These are phyloP conservation scores for Pantelozetes paolii DNA, from an alignment of 2,888 invertebrate genomes.

Conservation along the genomic window DNA sequence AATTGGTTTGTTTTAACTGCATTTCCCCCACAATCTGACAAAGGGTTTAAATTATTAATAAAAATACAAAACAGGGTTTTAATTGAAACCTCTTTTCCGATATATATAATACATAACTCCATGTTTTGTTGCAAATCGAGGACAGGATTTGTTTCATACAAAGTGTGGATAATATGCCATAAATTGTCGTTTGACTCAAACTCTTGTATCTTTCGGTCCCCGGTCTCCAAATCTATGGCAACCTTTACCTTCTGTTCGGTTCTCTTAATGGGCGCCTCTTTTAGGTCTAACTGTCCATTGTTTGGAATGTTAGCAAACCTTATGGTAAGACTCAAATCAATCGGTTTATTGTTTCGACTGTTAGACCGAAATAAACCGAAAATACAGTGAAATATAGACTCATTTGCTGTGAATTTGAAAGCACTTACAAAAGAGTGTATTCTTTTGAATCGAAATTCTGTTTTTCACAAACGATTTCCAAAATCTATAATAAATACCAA, in stretches of 20 bases:
- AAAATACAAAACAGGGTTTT: not conserved
- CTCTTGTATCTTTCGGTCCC: conserved; percentile 61
- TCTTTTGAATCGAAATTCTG: conserved; percentile 32
- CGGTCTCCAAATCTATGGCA: conserved; percentile 71
- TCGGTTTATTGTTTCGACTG: conserved; percentile 69
- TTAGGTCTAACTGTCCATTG: conserved; percentile 82
- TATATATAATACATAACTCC: conserved; percentile 44
- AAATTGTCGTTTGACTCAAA: conserved; percentile 60
- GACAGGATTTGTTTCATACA: conserved; percentile 11
- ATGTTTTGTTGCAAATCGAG: not conserved
- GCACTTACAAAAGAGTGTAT: conserved; percentile 22
- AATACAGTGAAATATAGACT: not conserved
- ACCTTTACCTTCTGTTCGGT: conserved; percentile 64
- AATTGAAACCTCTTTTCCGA: conserved; percentile 50
- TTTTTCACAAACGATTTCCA: conserved; percentile 38
- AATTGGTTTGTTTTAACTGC: conserved; percentile 64
- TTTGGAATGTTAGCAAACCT: conserved; percentile 83
- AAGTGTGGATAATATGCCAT: conserved; percentile 57
- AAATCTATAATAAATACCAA: conserved; percentile 15
- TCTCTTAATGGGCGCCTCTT: conserved; percentile 63
- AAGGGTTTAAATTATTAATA: not conserved
- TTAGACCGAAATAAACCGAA: not conserved
- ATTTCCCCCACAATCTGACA: conserved; percentile 51
- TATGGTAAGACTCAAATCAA: conserved; percentile 72
- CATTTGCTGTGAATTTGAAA: not conserved